A percentile compares a stretch with the other conserved stretches of the same genome.
Conservation (phyloP, 2,113 vertebrate genomes). For the Agelaius phoeniceus region DNA sequence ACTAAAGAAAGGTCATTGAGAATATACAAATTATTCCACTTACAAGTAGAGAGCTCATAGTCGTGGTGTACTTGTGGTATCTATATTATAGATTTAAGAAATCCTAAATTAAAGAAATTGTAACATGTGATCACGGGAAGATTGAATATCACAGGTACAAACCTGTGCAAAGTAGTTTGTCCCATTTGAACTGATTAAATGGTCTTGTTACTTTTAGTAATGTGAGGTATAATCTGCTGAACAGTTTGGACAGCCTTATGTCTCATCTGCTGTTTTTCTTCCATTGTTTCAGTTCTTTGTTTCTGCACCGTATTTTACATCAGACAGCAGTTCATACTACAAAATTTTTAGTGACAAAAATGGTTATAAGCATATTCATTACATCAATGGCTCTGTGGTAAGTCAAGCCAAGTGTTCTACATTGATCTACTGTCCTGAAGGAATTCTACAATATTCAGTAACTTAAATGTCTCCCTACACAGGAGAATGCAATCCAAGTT, state of each 20-base stretch:
- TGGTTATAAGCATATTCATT: constrained; percentile 96
- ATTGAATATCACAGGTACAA: background rate
- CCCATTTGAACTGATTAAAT: background rate
- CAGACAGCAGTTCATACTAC: constrained; percentile 90
- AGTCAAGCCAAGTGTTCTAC: constrained; percentile 53
- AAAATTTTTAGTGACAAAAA: constrained; percentile 91
- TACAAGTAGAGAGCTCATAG: background rate
- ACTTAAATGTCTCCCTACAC: constrained; percentile 63
- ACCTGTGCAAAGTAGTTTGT: background rate
- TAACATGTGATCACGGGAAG: background rate
- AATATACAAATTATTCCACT: background rate
- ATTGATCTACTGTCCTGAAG: constrained; percentile 45
- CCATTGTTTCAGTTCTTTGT: constrained; percentile 85
- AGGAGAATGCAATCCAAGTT: constrained; percentile 85
- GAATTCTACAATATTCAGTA: constrained; percentile 61
- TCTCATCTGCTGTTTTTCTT: constrained; percentile 50
- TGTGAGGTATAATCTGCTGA: background rate
- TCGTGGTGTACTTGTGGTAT: background rate
- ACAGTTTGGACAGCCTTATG: background rate
- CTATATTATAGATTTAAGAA: background rate
- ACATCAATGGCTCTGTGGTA: constrained; percentile 82
- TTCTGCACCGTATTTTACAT: constrained; percentile 86
- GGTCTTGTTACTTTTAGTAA: background rate
- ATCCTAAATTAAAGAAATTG: background rate
- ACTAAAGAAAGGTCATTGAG: background rate